Percentiles rank a stretch among this genome's conserved stretches.
phyloP scores from a whole-genome alignment of 2,797 vertebrate genomes.

The Lagodon rhomboides region DNA sequence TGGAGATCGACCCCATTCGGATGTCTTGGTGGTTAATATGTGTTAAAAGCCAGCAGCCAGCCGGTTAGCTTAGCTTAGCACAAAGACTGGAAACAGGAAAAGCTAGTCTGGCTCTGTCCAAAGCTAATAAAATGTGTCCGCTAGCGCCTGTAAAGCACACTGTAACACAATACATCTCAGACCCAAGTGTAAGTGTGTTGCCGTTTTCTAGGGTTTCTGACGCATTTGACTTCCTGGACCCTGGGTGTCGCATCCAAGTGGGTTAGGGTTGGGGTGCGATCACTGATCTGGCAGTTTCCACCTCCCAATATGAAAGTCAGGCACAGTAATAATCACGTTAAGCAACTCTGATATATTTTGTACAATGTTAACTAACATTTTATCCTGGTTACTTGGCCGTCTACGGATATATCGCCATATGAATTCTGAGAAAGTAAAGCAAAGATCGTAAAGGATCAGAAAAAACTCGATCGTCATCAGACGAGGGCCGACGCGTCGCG shows the following conservation, averaged over 20 bases:
- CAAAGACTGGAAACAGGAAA: neutral
- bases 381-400: no score
- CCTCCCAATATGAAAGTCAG: no score
- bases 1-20: neutral
- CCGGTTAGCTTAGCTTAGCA: neutral
- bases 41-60: neutral
- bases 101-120: neutral
- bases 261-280: no score
- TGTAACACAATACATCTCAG: neutral
- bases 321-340: no score
- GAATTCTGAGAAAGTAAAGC: no score
- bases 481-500: no score
- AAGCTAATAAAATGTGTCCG: neutral
- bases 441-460: no score
- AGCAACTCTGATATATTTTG: no score
- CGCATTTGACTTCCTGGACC: neutral
- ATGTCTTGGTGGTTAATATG: neutral
- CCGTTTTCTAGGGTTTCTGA: neutral
- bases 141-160: neutral
- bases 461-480: no score
- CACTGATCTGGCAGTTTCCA: no score
- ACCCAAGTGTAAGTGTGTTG: neutral
- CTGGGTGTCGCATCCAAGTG: neutral
- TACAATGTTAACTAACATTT: no score
- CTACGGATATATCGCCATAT: no score